Evolutionary conservation across 2,888 invertebrate species (phyloP).

Genomic region (Cheilosia impressa): DNA sequence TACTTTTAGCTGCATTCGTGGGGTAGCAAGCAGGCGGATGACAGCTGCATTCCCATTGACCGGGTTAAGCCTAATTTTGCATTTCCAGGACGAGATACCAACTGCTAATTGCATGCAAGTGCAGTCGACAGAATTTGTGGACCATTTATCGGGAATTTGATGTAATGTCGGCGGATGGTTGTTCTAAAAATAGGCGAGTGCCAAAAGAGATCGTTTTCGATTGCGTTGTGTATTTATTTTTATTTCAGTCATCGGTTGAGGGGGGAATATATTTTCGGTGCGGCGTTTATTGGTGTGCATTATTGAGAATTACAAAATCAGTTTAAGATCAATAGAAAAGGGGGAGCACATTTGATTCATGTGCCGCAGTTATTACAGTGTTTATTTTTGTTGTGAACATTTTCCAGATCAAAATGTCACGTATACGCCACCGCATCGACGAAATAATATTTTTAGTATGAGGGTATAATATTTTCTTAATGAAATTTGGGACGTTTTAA

Average conservation of each 20-base stretch:
- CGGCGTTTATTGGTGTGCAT: not conserved
- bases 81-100: conserved; percentile 50
- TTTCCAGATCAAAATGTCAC: conserved; percentile 16
- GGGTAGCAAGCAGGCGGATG: conserved; percentile 29
- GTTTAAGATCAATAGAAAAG: conserved; percentile 26
- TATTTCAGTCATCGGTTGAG: not conserved
- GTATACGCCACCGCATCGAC: conserved; percentile 27
- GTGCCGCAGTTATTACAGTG: not conserved
- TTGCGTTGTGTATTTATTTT: conserved; percentile 28
- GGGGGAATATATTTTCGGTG: conserved; percentile 24
- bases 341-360: conserved; percentile 12
- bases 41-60: conserved; percentile 56
- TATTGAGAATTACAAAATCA: conserved; percentile 17
- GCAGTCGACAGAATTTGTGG: conserved; percentile 7
- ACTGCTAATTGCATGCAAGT: conserved; percentile 10
- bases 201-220: conserved; percentile 2
- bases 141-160: conserved; percentile 12
- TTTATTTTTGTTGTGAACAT: conserved; percentile 1
- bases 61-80: conserved; percentile 33
- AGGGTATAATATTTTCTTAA: not conserved
- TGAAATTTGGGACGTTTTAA: not conserved
- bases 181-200: conserved; percentile 12
- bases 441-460: not conserved
- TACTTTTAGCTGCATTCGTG: conserved; percentile 62
- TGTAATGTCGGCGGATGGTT: not conserved